Conservation (phyloP, 2,888 invertebrate genomes). For the Synergus itoensis region DNA sequence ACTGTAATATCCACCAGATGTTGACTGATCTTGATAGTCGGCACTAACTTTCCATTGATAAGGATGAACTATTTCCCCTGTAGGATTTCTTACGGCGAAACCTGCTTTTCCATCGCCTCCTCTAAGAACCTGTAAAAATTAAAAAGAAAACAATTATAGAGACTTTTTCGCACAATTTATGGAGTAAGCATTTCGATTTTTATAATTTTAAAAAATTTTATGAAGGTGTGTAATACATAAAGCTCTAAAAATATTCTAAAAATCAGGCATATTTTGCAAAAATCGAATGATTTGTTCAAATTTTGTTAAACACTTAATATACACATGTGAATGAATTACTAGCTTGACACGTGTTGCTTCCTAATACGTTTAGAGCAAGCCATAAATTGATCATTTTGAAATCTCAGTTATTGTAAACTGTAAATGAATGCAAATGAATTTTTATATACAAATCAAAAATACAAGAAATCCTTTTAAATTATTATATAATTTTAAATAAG, state of each 20-base stretch:
- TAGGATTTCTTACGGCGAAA: slow-evolving; percentile 92
- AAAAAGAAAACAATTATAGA: neutral
- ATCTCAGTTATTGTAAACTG: neutral
- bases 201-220: too few species aligned
- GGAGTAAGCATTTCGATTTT: too few species aligned
- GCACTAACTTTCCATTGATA: slow-evolving; percentile 94
- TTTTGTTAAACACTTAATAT: neutral
- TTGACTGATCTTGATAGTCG: slow-evolving; percentile 91
- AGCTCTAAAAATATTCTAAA: neutral
- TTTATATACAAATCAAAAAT: neutral
- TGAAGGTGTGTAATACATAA: neutral
- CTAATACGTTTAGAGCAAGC: neutral
- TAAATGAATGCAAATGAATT: neutral
- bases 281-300: neutral
- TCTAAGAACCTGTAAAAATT: slow-evolving; percentile 85
- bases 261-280: neutral
- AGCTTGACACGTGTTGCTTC: neutral
- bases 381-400: neutral
- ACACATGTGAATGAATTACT: neutral
- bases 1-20: slow-evolving; percentile 91
- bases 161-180: neutral
- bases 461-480: neutral
- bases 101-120: slow-evolving; percentile 97
- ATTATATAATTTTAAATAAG: neutral
- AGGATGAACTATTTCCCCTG: slow-evolving; percentile 90